A percentile compares a stretch with the other conserved stretches of the same genome.
phyloP scores from a whole-genome alignment of 2,113 vertebrate genomes.

The Ictidomys tridecemlineatus region DNA sequence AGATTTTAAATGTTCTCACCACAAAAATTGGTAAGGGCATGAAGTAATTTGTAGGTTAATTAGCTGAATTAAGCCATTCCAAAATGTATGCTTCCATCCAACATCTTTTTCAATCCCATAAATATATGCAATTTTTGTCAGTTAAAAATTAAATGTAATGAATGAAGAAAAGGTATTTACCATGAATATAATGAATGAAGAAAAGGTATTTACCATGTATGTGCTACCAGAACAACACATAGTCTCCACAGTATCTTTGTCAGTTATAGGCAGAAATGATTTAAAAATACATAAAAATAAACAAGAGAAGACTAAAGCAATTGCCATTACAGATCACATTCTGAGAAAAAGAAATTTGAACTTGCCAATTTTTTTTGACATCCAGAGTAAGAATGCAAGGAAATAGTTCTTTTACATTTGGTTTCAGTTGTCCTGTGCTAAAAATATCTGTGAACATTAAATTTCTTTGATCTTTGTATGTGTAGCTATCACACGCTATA shows the following conservation, averaged over 20 bases:
- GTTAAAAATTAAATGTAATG: not conserved
- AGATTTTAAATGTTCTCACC: not conserved
- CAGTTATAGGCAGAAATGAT: not conserved
- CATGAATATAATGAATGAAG: not conserved
- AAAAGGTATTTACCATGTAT: not conserved
- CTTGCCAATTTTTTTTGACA: not conserved
- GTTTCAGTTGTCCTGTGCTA: slow-evolving; percentile 5
- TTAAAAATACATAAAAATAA: slow-evolving; percentile 49
- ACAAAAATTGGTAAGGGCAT: not conserved
- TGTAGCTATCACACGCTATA: not conserved
- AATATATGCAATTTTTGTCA: not conserved
- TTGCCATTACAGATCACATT: not conserved
- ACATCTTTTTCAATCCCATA: not conserved
- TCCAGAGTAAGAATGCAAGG: not conserved
- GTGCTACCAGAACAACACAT: not conserved
- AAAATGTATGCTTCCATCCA: not conserved
- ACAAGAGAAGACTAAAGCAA: not conserved
- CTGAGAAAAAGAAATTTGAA: not conserved
- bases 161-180: not conserved
- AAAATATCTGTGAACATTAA: slow-evolving; percentile 22
- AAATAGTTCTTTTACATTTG: not conserved
- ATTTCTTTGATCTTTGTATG: slow-evolving; percentile 61
- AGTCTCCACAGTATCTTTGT: not conserved
- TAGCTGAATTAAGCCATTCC: not conserved
- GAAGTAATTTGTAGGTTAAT: not conserved